These are phyloP conservation scores for Tenthredo livida DNA, from an alignment of 2,888 invertebrate species.

Conservation along the genomic window DNA sequence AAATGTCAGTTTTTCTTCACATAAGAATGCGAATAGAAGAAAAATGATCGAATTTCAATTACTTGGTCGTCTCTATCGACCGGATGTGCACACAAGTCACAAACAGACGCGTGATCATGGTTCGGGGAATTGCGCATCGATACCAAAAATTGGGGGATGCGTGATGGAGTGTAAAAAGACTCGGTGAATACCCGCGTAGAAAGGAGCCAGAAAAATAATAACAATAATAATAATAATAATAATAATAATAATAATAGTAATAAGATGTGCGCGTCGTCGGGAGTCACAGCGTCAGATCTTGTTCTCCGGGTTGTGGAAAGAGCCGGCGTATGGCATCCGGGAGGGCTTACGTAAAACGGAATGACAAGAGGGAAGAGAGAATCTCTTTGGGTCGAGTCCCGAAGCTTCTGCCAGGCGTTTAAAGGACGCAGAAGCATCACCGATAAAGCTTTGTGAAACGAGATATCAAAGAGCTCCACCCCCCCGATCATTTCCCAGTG, in stretches of 20 bases:
- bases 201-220: background rate
- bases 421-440: slow-evolving; percentile 43
- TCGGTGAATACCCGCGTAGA: background rate
- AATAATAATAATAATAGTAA: background rate
- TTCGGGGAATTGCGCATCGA: background rate
- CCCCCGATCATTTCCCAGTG: slow-evolving; percentile 45
- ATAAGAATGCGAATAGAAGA: background rate
- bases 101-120: background rate
- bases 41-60: background rate
- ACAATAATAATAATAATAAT: background rate
- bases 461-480: slow-evolving; percentile 48
- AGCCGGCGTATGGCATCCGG: background rate
- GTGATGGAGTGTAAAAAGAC: background rate
- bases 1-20: background rate
- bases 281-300: slow-evolving; percentile 2
- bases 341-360: slow-evolving; percentile 16
- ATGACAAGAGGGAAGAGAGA: slow-evolving; percentile 11
- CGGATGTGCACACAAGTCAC: background rate
- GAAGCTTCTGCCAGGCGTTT: slow-evolving; percentile 42
- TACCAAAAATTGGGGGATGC: background rate
- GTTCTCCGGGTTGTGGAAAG: background rate
- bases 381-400: slow-evolving; percentile 18
- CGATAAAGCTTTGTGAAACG: slow-evolving; percentile 45
- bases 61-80: background rate
- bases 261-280: background rate